A percentile compares a stretch with the other conserved stretches of the same genome.
phyloP scores from a whole-genome alignment of 2,888 invertebrate species.

The Trileptium ribeirensis region DNA sequence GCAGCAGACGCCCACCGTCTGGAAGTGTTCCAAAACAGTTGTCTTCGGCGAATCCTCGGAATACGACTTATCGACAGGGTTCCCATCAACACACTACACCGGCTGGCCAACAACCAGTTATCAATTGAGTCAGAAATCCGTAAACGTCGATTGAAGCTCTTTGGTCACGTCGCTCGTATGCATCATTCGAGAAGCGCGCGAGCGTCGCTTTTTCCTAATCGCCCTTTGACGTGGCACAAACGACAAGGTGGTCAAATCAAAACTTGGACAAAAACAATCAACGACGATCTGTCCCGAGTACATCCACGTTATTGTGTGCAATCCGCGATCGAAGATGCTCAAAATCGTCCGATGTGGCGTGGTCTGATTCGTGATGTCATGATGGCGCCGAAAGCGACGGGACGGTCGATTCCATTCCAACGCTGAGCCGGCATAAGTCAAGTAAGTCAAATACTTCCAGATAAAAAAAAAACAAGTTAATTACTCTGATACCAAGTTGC shows the following conservation, averaged over 20 bases:
- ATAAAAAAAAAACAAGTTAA: no score
- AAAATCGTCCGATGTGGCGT: neutral
- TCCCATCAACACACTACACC: neutral
- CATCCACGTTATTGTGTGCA: neutral
- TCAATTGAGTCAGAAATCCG: neutral
- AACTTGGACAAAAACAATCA: conserved; percentile 2
- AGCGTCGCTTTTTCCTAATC: neutral
- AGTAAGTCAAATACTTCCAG: no score
- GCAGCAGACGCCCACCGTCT: neutral
- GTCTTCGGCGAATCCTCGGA: neutral
- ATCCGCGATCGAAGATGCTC: neutral
- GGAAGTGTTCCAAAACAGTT: neutral
- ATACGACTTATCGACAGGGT: neutral
- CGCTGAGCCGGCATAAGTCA: neutral
- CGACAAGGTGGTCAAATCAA: neutral
- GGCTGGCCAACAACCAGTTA: neutral
- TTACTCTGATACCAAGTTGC: no score
- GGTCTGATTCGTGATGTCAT: neutral
- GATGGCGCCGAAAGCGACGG: neutral
- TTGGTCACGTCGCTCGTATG: conserved; percentile 4
- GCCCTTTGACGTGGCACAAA: neutral
- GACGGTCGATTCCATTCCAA: neutral
- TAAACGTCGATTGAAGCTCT: neutral
- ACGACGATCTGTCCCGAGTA: neutral
- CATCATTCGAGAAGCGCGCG: neutral